Evolutionary conservation across 2,888 invertebrate species (phyloP).

Genomic region (Halocaridina rubra): DNA sequence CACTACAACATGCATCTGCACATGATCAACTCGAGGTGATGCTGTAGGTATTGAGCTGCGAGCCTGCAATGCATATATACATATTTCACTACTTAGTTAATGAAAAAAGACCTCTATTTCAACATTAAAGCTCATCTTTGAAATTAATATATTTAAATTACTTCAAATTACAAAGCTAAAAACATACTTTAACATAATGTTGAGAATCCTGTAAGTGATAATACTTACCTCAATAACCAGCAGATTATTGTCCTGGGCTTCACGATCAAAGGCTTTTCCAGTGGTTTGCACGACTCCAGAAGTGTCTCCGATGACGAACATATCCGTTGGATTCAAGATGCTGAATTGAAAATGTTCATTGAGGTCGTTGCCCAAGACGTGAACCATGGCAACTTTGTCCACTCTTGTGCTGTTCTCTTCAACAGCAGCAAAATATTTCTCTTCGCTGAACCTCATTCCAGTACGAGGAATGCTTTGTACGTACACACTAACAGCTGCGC

Average conservation of each 20-base stretch:
- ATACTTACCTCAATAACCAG: constrained; percentile 91
- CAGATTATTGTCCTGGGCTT: constrained; percentile 81
- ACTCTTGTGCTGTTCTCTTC: constrained; percentile 87
- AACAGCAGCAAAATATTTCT: constrained; percentile 82
- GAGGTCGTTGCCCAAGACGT: constrained; percentile 86
- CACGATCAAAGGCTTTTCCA: constrained; percentile 87
- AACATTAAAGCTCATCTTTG: no score
- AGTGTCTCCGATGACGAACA: constrained; percentile 78
- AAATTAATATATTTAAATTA: no score
- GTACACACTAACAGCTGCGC: constrained; percentile 77
- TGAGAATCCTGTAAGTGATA: no score
- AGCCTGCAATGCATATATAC: no score
- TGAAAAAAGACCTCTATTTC: no score
- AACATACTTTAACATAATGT: no score
- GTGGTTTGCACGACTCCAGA: constrained; percentile 91
- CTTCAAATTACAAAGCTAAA: no score
- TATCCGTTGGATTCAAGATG: constrained; percentile 84
- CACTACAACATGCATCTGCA: constrained; percentile 86
- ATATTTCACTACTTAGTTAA: no score
- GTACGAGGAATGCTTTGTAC: constrained; percentile 77
- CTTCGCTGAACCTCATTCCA: constrained; percentile 84
- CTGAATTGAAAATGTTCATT: constrained; percentile 89
- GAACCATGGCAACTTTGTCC: constrained; percentile 81
- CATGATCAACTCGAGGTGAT: constrained; percentile 73
- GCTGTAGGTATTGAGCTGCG: constrained; percentile 34